Evolutionary conservation across 2,888 invertebrate genomes (phyloP), one percentile per base, ranked within the genome.

Genomic region (Rhamnusium bicolor): DNA sequence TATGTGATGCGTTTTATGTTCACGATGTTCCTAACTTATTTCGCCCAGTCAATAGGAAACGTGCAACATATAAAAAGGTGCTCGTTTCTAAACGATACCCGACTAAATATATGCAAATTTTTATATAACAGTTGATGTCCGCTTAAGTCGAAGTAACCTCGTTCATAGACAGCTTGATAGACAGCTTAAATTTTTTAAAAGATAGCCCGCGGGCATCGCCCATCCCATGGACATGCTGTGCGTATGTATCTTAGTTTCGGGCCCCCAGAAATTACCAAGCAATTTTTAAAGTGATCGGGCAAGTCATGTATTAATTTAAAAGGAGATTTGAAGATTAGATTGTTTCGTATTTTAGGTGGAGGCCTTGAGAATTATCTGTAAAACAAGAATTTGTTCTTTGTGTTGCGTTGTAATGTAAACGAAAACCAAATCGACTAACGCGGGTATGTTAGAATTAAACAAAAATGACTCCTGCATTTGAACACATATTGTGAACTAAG

Each of bases 81-180:
- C 40, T 40, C n/a, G 40, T 40, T n/a, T 40, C 40, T n/a, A 40
- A 40, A n/a, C 40, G 40, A 40, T n/a, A 40, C 40, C 40, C 40
- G 40, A n/a, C n/a, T n/a, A 29, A 24, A 27, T 19, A 19, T 67
- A 67, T 67, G 67, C 67, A 67, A 67, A 67, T 67, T 54, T 32
- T 56, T 67, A 54, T 32, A 18, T 14, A 32, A 19, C 53, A 53
- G 21, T 56, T 56, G 67, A 67, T 56, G 67, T 56, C 67, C 67
- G 67, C 40, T 56, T 56, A 16, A 46, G 40, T 56, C 67, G 54
- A 67, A 67, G 67, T 66, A 74, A 76, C 78, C 72, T 77, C 76
- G 76, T 76, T 76, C 72, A 76, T 72, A 79, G 79, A 78, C 75
- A 67, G 67, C 78, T 81, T 81, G 80, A 81, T 81, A 75, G 80